Conservation (phyloP, 2,113 vertebrate species). For the Bos javanicus region DNA sequence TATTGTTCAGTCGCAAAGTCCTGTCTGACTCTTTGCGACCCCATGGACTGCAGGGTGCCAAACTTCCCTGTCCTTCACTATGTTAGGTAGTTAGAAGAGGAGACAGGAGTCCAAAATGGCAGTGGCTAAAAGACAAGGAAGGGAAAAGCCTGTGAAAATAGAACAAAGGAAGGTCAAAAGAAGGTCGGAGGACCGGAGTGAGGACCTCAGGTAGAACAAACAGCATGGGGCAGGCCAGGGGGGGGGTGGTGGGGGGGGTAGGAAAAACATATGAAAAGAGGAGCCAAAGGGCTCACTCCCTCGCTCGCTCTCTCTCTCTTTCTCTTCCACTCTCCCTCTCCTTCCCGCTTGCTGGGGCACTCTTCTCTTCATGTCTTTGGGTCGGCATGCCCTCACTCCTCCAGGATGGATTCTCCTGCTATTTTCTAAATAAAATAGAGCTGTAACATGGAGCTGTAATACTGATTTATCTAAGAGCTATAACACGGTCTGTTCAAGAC, state of each 20-base stretch:
- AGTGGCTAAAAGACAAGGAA: not conserved
- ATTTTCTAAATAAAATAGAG: not conserved
- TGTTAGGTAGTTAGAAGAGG: not conserved
- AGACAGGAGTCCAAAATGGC: not conserved
- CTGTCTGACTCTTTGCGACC: not conserved
- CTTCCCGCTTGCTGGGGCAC: not conserved
- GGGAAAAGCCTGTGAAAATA: not conserved
- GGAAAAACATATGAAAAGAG: no score
- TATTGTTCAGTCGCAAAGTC: not conserved
- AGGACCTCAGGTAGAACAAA: not conserved
- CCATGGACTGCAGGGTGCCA: not conserved
- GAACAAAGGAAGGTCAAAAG: not conserved
- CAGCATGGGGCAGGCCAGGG: no score
- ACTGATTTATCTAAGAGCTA: not conserved
- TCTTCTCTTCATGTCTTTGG: not conserved
- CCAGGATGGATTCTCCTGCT: not conserved
- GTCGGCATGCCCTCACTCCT: not conserved
- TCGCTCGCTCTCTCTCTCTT: rapidly evolving
- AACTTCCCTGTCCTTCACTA: not conserved
- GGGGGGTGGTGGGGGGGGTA: no score
- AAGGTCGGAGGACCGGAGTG: not conserved
- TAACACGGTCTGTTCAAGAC: not conserved
- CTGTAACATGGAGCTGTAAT: not conserved
- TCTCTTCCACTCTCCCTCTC: rapidly evolving
- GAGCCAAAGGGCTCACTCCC: no score